Evolutionary conservation across 2,888 invertebrate genomes (phyloP).

Genomic region (Calameuta pallipes): DNA sequence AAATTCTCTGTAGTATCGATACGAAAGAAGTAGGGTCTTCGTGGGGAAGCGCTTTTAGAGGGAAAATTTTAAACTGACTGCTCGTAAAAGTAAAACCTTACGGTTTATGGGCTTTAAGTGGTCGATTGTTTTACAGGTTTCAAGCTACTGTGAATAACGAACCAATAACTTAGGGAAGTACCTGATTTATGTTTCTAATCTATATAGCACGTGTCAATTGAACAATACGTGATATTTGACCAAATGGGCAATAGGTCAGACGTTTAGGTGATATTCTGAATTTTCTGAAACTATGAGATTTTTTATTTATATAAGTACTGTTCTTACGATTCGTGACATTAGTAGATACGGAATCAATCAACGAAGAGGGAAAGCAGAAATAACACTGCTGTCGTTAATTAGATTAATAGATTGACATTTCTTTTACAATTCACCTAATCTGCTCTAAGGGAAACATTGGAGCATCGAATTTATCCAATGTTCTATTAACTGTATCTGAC

Average conservation of each 20-base stretch:
- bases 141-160: not conserved
- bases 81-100: not conserved
- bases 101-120: not conserved
- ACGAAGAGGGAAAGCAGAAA: too few relatives aligned
- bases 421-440: too few relatives aligned
- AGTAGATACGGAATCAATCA: too few relatives aligned
- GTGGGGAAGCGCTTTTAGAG: not conserved
- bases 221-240: not conserved
- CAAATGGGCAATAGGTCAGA: not conserved
- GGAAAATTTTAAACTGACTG: not conserved
- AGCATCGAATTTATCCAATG: too few relatives aligned
- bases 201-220: not conserved
- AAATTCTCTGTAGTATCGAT: not conserved
- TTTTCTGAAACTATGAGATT: too few relatives aligned
- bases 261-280: too few relatives aligned
- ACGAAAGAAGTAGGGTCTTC: not conserved
- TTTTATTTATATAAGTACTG: too few relatives aligned
- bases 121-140: not conserved
- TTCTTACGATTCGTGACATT: too few relatives aligned
- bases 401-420: too few relatives aligned
- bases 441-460: too few relatives aligned
- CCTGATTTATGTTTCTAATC: not conserved
- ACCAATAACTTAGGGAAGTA: not conserved
- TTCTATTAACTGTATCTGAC: too few relatives aligned
- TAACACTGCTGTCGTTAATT: too few relatives aligned